phyloP scores from a whole-genome alignment of 2,113 vertebrate species.

The Oreochromis niloticus region DNA sequence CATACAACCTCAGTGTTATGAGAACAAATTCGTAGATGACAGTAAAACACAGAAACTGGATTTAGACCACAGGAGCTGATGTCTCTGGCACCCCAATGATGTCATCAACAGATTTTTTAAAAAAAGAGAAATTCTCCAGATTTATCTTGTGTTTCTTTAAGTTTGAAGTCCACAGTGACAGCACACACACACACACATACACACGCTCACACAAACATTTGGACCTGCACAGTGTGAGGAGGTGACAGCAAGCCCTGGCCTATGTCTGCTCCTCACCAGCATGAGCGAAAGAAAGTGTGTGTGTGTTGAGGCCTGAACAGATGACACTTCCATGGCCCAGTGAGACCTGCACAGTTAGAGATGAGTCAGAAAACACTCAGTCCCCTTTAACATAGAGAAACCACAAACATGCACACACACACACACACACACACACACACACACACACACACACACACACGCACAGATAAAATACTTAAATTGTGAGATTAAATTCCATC shows the following conservation, averaged over 20 bases:
- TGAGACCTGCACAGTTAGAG: constrained; percentile 66
- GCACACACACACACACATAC: not conserved
- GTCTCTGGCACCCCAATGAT: not conserved
- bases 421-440: constrained; percentile 5
- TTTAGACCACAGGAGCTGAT: not conserved
- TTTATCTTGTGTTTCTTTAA: not conserved
- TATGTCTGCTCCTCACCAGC: constrained; percentile 58
- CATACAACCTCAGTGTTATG: constrained; percentile 13
- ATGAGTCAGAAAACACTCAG: constrained; percentile 66
- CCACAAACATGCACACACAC: not conserved
- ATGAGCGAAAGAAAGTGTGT: constrained; percentile 1
- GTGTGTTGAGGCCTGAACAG: constrained; percentile 46
- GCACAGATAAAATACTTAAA: not conserved
- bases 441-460: not conserved
- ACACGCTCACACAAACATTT: not conserved
- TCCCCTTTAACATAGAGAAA: constrained; percentile 46
- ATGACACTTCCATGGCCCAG: constrained; percentile 68
- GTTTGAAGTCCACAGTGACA: not conserved
- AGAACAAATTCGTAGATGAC: constrained; percentile 19
- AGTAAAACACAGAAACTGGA: constrained; percentile 2
- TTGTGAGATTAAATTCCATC: not conserved
- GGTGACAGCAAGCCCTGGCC: constrained; percentile 66
- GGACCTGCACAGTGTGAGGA: constrained; percentile 64
- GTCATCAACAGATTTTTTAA: not conserved
- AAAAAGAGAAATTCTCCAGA: not conserved